These are phyloP conservation scores for Ornithorhynchus anatinus DNA, from an alignment of 2,113 vertebrate genomes.

Conservation along the genomic window DNA sequence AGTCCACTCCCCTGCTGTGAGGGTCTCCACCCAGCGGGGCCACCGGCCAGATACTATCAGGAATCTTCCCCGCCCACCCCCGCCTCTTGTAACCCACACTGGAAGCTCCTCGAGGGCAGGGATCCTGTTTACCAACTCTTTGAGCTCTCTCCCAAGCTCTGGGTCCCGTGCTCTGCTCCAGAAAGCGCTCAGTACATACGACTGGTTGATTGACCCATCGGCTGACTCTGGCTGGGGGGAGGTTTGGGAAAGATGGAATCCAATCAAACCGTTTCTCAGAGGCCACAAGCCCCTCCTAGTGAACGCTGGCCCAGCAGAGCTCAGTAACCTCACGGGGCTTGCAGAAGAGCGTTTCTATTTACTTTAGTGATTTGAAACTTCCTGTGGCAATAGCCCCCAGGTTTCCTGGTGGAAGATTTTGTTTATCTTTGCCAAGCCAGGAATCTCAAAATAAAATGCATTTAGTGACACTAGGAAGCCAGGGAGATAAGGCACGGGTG, in stretches of 20 bases:
- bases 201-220: no score
- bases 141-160: no score
- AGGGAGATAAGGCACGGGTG: slow-evolving; percentile 87
- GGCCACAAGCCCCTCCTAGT: not conserved
- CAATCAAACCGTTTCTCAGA: slow-evolving; percentile 31
- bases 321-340: slow-evolving; percentile 66
- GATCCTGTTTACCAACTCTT: no score
- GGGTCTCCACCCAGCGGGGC: no score
- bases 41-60: no score
- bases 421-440: slow-evolving; percentile 99
- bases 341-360: slow-evolving; percentile 86
- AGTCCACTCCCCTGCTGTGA: no score
- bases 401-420: slow-evolving; percentile 99
- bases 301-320: slow-evolving; percentile 47
- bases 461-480: slow-evolving; percentile 84
- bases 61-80: no score
- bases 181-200: no score
- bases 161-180: no score
- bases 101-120: no score
- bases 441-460: slow-evolving; percentile 98
- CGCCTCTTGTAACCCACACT: no score
- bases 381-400: slow-evolving; percentile 97
- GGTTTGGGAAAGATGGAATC: not conserved
- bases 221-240: not conserved
- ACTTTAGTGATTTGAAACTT: slow-evolving; percentile 99